These are phyloP conservation scores for Vombatus ursinus DNA, from an alignment of 2,113 vertebrate species.

Conservation along the genomic window DNA sequence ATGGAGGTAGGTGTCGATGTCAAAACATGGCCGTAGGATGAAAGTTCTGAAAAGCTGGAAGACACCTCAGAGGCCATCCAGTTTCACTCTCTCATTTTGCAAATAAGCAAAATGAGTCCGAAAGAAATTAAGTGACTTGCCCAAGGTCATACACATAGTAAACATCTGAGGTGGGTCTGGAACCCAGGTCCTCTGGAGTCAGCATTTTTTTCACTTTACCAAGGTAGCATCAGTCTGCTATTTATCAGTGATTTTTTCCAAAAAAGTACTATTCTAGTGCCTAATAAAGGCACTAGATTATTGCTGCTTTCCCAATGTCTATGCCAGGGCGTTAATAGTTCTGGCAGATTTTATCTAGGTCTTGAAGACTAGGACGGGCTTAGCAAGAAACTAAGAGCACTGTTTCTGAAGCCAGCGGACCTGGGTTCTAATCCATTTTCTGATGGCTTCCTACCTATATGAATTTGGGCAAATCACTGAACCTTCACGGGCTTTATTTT, in stretches of 20 bases:
- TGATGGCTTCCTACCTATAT: not conserved
- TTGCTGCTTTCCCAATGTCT: not conserved
- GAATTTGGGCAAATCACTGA: not conserved
- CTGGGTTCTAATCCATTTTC: not conserved
- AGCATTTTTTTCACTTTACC: not conserved
- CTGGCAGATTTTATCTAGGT: not conserved
- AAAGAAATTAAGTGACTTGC: not conserved
- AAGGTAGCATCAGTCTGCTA: not conserved
- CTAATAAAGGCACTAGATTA: not conserved
- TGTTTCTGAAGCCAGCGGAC: not conserved
- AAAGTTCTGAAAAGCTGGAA: not conserved
- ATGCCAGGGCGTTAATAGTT: not conserved
- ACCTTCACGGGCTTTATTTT: not conserved
- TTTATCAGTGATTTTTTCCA: not conserved
- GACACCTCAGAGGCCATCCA: not conserved
- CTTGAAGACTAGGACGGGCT: not conserved
- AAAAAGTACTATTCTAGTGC: not conserved
- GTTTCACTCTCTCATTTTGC: not conserved
- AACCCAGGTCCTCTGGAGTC: not conserved
- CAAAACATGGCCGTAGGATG: not conserved
- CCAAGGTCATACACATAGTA: not conserved
- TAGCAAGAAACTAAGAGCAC: not conserved
- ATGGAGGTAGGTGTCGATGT: not conserved
- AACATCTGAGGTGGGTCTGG: not conserved
- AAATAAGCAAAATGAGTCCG: not conserved